phyloP scores from a whole-genome alignment of 2,797 vertebrate species.

The Threskiornis aethiopicus region DNA sequence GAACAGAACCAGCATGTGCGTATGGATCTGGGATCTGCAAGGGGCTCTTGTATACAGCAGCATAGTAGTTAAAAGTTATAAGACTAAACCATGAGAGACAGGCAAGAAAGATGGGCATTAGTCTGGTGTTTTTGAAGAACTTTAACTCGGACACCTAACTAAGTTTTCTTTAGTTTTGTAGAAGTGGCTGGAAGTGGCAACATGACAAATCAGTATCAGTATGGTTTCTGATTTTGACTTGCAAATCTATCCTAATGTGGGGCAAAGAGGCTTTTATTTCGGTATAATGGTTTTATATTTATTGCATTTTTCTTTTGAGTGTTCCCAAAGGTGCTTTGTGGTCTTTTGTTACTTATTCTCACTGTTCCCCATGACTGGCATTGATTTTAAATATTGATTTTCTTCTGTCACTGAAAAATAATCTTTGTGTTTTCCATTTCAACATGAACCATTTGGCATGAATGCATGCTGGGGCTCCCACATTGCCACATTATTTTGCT shows the following conservation, averaged over 20 bases:
- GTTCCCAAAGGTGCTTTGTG: background rate
- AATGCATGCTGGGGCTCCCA: slow-evolving; percentile 25
- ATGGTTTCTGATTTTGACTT: background rate
- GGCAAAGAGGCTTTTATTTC: background rate
- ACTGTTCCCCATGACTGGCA: slow-evolving; percentile 12
- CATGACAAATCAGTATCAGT: background rate
- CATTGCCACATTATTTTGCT: slow-evolving; percentile 29
- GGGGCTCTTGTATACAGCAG: background rate
- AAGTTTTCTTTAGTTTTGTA: background rate
- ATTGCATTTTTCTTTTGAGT: background rate
- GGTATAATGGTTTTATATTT: background rate
- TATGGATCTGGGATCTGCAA: background rate
- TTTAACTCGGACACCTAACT: background rate
- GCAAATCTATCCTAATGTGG: background rate
- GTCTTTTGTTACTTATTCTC: slow-evolving; percentile 13
- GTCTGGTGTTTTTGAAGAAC: background rate
- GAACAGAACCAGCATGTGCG: background rate
- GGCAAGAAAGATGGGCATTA: background rate
- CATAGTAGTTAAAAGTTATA: background rate
- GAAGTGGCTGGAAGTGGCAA: background rate
- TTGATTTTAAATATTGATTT: slow-evolving; percentile 55
- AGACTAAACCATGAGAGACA: background rate
- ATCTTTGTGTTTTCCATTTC: slow-evolving; percentile 43
- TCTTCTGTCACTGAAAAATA: slow-evolving; percentile 50
- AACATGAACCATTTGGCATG: slow-evolving; percentile 11